Conservation (phyloP, 2,888 invertebrate species). For the Rhagonycha fulva region DNA sequence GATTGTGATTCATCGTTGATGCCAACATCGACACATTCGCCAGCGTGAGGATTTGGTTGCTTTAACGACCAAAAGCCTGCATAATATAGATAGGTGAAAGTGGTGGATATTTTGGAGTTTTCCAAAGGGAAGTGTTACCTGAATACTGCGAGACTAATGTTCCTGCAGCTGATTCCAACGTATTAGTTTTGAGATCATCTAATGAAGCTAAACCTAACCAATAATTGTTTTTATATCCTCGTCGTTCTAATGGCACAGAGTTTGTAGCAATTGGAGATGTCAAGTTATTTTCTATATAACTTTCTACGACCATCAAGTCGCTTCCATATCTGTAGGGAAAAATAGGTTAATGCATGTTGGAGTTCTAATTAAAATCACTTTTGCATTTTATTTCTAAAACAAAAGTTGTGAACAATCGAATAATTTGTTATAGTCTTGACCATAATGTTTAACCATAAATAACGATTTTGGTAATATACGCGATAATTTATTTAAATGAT, state of each 20-base stretch:
- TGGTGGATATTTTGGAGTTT: background rate
- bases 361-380: background rate
- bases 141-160: slow-evolving; percentile 90
- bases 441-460: background rate
- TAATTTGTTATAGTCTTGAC: background rate
- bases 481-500: background rate
- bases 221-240: slow-evolving; percentile 70
- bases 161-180: slow-evolving; percentile 91
- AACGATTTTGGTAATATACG: background rate
- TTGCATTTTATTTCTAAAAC: background rate
- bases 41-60: slow-evolving; percentile 85
- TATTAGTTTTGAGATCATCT: slow-evolving; percentile 90
- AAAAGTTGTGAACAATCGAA: background rate
- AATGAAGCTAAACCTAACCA: slow-evolving; percentile 91
- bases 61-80: slow-evolving; percentile 86
- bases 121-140: slow-evolving; percentile 58
- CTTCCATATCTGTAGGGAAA: slow-evolving; percentile 82
- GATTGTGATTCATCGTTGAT: slow-evolving; percentile 76
- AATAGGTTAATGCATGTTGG: background rate
- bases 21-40: slow-evolving; percentile 87
- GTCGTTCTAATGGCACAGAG: slow-evolving; percentile 66
- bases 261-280: slow-evolving; percentile 78
- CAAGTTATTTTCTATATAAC: slow-evolving; percentile 89
- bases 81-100: background rate
- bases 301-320: slow-evolving; percentile 89